Percentiles rank a stretch among this genome's conserved stretches.
Conservation (phyloP, 1,140 invertebrate species). For the Hyphantria cunea region DNA sequence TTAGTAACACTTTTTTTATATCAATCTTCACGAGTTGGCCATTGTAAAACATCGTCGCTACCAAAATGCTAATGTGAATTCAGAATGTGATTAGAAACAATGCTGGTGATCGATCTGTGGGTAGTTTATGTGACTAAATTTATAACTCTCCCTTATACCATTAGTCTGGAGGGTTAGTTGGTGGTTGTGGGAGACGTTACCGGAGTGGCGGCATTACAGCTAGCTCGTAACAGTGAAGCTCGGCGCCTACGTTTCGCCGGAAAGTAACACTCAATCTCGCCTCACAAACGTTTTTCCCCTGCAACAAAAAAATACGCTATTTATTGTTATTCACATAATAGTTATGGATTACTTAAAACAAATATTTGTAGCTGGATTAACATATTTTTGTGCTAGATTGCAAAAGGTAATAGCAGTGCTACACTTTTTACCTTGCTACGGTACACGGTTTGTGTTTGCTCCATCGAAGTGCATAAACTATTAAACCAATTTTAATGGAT, state of each 20-base stretch:
- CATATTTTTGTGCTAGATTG: too few relatives aligned
- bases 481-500: too few relatives aligned
- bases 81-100: not conserved
- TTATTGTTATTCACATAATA: not conserved
- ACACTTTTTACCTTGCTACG: too few relatives aligned
- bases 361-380: too few relatives aligned
- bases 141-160: not conserved
- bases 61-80: too few relatives aligned
- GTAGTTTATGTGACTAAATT: not conserved
- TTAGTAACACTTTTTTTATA: too few relatives aligned
- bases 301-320: slow-evolving; percentile 54
- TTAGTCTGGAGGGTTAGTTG: not conserved
- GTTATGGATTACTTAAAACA: too few relatives aligned
- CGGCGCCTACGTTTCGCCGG: slow-evolving; percentile 53
- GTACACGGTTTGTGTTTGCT: too few relatives aligned
- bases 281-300: slow-evolving; percentile 89
- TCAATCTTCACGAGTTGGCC: too few relatives aligned
- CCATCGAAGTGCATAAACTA: too few relatives aligned
- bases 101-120: not conserved
- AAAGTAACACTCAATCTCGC: slow-evolving; percentile 85
- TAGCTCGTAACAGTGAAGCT: slow-evolving; percentile 26
- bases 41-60: too few relatives aligned
- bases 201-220: slow-evolving; percentile 25
- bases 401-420: too few relatives aligned
- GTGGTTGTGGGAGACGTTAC: slow-evolving; percentile 11